Base-by-base conservation (phyloP, 92 coral and sea anemone species). In the Actinostola sp. region DNA sequence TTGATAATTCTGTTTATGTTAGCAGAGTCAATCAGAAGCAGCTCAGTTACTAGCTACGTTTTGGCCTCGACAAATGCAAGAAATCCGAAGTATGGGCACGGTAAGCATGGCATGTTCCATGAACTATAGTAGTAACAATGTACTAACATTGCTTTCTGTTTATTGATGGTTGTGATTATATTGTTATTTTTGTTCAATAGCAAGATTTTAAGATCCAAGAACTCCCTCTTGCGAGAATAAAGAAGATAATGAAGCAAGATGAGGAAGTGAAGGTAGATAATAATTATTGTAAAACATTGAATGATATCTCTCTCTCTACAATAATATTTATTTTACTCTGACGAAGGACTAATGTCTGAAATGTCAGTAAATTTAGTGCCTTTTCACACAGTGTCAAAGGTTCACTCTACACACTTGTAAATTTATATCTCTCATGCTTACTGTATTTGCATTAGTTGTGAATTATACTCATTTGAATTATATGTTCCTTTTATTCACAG, bases 231-330 rank as follows among this genome's bases (percentile, higher is more conserved):
- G 99, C 99, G 57, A 82, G 99, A 76, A 95, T 95, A 56, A 95
- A 95, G 81, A 95, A 95, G 76, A 95, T 95, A 26, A 95, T 95
- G 99, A 95, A 95, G 56, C 99, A 95, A 86, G 99, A 95, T 88
- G 99, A 95, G 61, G 99, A 95, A 88, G 99, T 95, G 1, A 95
- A 95, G 97, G 98, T 88, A 10, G n/a, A n/a, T n/a, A n/a, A n/a
- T n/a, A n/a, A n/a, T n/a, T n/a, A n/a, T n/a, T n/a, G n/a, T n/a
- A n/a, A n/a, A n/a, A n/a, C n/a, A n/a, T n/a, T n/a, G n/a, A n/a
- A n/a, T n/a, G n/a, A n/a, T n/a, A n/a, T n/a, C n/a, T n/a, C n/a
- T n/a, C n/a, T n/a, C n/a, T n/a, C n/a, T n/a, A n/a, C n/a, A n/a
- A n/a, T n/a, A n/a, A n/a, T n/a, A n/a, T n/a, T n/a, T n/a, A n/a